Conservation (phyloP, 64 coral and sea anemone genomes). For the Exaiptasia diaphana region DNA sequence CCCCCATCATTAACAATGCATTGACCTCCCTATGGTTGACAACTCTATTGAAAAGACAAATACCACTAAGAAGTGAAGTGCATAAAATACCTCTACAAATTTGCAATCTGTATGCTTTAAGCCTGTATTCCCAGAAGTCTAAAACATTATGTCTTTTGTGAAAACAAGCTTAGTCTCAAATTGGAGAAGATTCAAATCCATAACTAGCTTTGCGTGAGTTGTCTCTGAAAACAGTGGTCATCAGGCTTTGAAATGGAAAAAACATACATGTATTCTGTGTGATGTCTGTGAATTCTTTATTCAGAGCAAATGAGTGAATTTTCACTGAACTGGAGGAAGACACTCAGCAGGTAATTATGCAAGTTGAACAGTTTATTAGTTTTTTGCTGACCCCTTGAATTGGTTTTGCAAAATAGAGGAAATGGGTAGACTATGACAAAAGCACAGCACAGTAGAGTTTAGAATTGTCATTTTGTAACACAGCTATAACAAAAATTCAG, state of each 20-base stretch:
- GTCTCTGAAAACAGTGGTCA: background rate
- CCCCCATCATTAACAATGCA: too few relatives aligned
- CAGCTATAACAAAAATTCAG: background rate
- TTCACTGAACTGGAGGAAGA: slow-evolving; percentile 39
- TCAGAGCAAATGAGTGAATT: slow-evolving; percentile 44
- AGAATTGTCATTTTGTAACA: background rate
- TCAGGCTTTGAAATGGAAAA: background rate
- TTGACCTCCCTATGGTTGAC: too few relatives aligned
- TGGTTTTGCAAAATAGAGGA: background rate
- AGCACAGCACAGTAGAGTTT: background rate
- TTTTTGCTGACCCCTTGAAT: background rate
- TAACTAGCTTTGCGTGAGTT: background rate
- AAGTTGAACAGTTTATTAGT: background rate
- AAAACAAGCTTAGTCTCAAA: background rate
- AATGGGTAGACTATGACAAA: background rate
- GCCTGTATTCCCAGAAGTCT: background rate
- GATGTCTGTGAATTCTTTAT: background rate
- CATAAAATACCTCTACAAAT: background rate
- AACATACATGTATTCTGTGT: background rate
- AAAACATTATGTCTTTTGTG: background rate
- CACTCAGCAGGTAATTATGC: slow-evolving; percentile 33
- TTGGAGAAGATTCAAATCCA: background rate
- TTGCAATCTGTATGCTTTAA: background rate
- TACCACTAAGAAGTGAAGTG: background rate
- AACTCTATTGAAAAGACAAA: background rate